Conservation (phyloP, 2,888 invertebrate genomes). For the Diaprepes abbreviatus region DNA sequence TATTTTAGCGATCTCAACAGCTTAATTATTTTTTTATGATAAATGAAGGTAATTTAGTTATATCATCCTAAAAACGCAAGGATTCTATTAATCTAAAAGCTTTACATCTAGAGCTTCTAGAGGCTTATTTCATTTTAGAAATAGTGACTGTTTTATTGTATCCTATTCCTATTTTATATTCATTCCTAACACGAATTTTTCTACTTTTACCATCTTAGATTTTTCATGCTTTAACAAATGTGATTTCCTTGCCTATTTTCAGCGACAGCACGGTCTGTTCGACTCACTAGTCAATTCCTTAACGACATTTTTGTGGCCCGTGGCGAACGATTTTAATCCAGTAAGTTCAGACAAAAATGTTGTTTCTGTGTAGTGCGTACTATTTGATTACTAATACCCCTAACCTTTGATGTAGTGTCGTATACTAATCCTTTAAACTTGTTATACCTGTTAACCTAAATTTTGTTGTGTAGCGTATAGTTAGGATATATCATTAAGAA, state of each 20-base stretch:
- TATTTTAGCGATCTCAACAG: no score
- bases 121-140: no score
- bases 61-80: no score
- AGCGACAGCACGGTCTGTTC: conserved; percentile 59
- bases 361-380: conserved; percentile 32
- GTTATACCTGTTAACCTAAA: neutral
- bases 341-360: conserved; percentile 56
- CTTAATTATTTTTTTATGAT: no score
- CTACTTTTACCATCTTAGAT: conserved; percentile 7
- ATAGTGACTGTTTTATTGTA: no score
- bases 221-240: conserved; percentile 23
- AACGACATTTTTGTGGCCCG: conserved; percentile 62
- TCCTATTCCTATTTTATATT: neutral
- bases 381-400: conserved; percentile 18
- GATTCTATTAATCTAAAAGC: neutral
- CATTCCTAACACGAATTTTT: neutral
- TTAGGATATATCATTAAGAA: no score
- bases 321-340: conserved; percentile 59
- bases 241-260: conserved; percentile 51
- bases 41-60: no score
- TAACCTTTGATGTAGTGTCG: conserved; percentile 34
- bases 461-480: neutral
- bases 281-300: conserved; percentile 62
- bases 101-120: neutral
- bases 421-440: conserved; percentile 14